Percentiles rank a stretch among this genome's conserved stretches.
Conservation (phyloP, 2,113 vertebrate genomes). For the Lamprologus lemairii region DNA sequence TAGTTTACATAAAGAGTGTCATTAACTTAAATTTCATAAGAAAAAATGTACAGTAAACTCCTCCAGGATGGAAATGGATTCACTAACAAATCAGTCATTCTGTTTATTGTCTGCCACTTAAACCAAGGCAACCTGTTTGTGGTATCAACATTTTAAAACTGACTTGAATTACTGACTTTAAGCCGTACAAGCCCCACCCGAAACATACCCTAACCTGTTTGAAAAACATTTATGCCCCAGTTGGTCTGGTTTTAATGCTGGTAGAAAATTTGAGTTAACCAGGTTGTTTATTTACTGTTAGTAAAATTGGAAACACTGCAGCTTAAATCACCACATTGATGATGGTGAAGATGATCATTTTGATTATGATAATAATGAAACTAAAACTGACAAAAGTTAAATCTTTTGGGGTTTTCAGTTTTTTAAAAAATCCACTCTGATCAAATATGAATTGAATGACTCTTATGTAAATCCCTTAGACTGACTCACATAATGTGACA, state of each 20-base stretch:
- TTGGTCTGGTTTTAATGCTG: background rate
- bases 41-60: background rate
- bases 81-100: background rate
- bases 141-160: background rate
- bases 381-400: accelerated
- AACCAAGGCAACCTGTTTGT: background rate
- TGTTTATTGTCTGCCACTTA: background rate
- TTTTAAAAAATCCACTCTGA: background rate
- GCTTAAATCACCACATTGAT: background rate
- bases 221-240: background rate
- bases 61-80: background rate
- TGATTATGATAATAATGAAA: background rate
- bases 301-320: background rate
- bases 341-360: background rate
- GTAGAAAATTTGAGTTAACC: background rate
- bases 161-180: background rate
- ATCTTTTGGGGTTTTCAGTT: background rate
- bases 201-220: background rate
- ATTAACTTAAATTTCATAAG: background rate
- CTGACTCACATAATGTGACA: background rate
- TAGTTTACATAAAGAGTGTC: background rate
- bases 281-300: background rate
- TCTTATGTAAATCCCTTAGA: background rate
- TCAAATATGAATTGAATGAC: background rate
- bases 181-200: background rate